Evolutionary conservation across 2,888 invertebrate genomes (phyloP).

Genomic region (Philereme transversata): DNA sequence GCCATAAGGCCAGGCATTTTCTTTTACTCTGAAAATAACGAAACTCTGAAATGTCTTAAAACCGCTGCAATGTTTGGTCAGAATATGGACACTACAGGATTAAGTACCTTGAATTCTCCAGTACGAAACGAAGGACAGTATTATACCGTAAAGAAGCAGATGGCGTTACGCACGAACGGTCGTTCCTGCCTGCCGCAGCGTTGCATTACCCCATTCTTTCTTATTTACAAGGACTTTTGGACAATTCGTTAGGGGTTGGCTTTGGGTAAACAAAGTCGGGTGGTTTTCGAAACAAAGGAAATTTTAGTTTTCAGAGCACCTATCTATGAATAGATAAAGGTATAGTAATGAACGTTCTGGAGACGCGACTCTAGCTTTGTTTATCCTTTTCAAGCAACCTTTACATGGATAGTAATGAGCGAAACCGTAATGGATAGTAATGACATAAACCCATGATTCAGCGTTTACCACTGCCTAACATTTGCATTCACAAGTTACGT

Average conservation of each 20-base stretch:
- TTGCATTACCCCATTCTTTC: constrained; percentile 53
- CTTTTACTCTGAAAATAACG: no score
- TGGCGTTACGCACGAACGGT: constrained; percentile 54
- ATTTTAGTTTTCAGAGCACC: background rate
- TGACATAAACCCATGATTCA: no score
- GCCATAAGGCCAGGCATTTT: no score
- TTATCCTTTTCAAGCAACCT: no score
- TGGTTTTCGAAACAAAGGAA: constrained; percentile 20
- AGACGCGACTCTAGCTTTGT: no score
- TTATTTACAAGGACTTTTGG: constrained; percentile 54
- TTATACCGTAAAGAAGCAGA: constrained; percentile 46
- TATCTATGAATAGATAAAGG: background rate
- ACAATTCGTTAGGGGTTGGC: constrained; percentile 30
- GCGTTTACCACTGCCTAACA: no score
- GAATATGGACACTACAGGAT: constrained; percentile 18
- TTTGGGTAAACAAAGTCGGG: constrained; percentile 22
- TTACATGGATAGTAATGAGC: no score
- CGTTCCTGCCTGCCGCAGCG: constrained; percentile 39
- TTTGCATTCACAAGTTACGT: no score
- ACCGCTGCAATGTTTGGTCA: background rate
- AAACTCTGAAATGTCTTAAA: no score
- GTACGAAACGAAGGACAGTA: constrained; percentile 28
- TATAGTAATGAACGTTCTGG: no score
- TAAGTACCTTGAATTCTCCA: no score
- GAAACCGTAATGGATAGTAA: no score